A percentile compares a stretch with the other conserved stretches of the same genome.
These are phyloP conservation scores for Empidonax alnorum DNA, from an alignment of 2,113 vertebrate genomes.

Conservation along the genomic window DNA sequence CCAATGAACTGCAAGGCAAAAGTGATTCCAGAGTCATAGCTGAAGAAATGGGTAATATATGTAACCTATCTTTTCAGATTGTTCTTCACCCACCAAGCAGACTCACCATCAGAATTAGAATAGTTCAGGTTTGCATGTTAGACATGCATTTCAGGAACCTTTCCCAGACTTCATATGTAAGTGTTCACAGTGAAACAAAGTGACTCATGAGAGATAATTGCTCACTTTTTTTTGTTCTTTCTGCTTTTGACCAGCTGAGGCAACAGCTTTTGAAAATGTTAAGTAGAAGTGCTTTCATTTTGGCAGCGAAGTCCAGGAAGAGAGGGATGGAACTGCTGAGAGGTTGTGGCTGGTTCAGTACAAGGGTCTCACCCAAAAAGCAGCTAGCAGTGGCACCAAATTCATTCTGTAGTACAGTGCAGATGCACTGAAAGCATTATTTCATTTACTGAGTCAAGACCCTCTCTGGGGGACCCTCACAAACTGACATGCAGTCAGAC, in stretches of 20 bases:
- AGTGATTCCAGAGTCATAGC: neutral
- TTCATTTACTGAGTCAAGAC: neutral
- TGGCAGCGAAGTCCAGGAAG: neutral
- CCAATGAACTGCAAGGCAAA: neutral
- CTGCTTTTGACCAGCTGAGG: neutral
- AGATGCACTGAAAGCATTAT: neutral
- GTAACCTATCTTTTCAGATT: neutral
- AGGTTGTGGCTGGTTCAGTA: neutral
- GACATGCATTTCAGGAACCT: neutral
- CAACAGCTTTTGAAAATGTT: neutral
- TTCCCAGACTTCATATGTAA: neutral
- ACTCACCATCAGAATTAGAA: neutral
- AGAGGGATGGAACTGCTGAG: neutral
- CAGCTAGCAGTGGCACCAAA: neutral
- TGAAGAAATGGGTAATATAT: neutral
- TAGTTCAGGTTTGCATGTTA: neutral
- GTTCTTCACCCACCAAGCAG: neutral
- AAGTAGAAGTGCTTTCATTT: neutral
- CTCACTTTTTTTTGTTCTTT: neutral
- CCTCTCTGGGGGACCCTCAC: neutral
- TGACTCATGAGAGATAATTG: neutral
- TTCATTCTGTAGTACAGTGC: neutral
- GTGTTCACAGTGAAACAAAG: neutral
- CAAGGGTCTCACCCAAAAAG: neutral
- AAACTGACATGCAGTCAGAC: rapidly evolving